phyloP scores from a whole-genome alignment of 2,888 invertebrate species.

The Aleiodes leptofemur region DNA sequence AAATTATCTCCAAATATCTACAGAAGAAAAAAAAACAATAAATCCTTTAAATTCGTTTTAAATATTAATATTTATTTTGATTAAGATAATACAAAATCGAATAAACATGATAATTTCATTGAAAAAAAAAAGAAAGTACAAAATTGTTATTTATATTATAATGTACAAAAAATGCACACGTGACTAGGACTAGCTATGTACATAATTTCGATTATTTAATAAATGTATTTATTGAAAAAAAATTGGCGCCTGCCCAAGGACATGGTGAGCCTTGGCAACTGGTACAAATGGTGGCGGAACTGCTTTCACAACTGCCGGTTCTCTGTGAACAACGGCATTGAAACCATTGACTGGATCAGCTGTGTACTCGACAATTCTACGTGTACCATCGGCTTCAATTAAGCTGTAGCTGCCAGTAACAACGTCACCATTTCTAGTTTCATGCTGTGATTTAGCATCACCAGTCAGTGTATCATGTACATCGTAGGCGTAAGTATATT shows the following conservation, averaged over 20 bases:
- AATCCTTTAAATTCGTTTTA: too few species aligned
- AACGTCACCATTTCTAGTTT: constrained; percentile 68
- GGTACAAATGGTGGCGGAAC: constrained; percentile 52
- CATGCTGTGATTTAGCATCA: constrained; percentile 69
- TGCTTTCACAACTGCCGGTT: constrained; percentile 64
- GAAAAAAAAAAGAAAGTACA: too few species aligned
- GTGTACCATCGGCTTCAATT: constrained; percentile 70
- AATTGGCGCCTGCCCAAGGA: constrained; percentile 44
- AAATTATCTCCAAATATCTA: not conserved
- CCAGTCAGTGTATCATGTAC: constrained; percentile 68
- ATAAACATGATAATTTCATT: too few species aligned
- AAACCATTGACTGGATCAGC: constrained; percentile 71
- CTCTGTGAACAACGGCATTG: constrained; percentile 69
- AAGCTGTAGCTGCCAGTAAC: constrained; percentile 70
- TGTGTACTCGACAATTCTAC: constrained; percentile 68
- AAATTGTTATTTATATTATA: not conserved
- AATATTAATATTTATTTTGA: too few species aligned
- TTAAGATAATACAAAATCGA: too few species aligned
- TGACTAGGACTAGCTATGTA: constrained; percentile 30
- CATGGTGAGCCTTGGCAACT: constrained; percentile 6
- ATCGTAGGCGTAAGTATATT: constrained; percentile 69
- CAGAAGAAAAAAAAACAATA: not conserved
- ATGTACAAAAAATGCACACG: not conserved
- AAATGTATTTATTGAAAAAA: constrained; percentile 35
- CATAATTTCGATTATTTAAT: not conserved